Base-by-base conservation (phyloP, 1,140 invertebrate species). In the Brachionus plicatilis region DNA sequence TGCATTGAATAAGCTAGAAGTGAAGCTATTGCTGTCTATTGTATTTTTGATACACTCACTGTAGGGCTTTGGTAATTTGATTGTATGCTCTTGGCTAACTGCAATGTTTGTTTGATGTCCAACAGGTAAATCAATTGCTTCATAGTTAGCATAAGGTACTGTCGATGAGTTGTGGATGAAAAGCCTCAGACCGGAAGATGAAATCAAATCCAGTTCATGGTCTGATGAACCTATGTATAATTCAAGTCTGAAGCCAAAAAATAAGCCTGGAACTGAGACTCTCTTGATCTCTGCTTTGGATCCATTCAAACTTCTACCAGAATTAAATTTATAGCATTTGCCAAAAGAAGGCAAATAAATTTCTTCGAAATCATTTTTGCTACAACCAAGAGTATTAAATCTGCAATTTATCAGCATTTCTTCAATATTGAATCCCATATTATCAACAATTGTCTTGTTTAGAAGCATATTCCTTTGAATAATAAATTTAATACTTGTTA, bases 261-360 rank as follows among this genome's bases (percentile, higher is more conserved):
- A 11, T 12, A 29, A 4, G 0, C 75, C 75, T 29, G 43, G 50
- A 56, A 20, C 12, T 14, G 6, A 56, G 2, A 1, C 4, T 20
- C 17, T 47, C 3, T 33, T 9, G 12, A 78, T 7, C 27, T 78
- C 20, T 1, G 12, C n/a, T 7, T 45, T 12, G 4, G 11, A 8
- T 29, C 75, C 75, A 6, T 27, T 43, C 33, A 37, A 7, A 1
- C 12, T 14, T 33, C 20, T 78, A 24, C 75, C 75, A 11, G 75
- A 50, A 56, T 78, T 78, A 20, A 78, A 78, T 47, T 12, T 27
- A 78, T 27, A 78, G 14, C 75, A 78, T 5, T 78, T 78, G 29
- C 66, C 66, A 11, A 70, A 29, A 1, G 6, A n/a, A n/a, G 66
- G 29, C 12, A 70, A 6, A 70, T 11, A n/a, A 70, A n/a, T 33